Base-by-base conservation (phyloP, 2,888 invertebrate genomes). In the Cerastoderma edule region DNA sequence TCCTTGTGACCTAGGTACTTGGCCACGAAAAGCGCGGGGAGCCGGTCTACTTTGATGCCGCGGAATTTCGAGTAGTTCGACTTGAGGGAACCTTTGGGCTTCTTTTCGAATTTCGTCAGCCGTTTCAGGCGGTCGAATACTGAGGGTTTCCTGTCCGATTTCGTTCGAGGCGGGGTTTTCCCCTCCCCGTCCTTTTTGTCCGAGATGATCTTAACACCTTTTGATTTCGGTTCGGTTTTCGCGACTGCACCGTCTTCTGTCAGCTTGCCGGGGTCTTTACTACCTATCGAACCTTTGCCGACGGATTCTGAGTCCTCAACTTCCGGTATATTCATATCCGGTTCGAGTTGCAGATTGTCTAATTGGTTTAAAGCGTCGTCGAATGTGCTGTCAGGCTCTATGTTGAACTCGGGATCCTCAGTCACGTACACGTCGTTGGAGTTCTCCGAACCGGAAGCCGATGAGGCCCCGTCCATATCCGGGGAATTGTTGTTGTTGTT, bases 1-100 rank as follows among this genome's bases (percentile, higher is more conserved):
- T 88, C 85, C 64, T 79, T 82, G 60, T 86, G 87, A 5, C 93
- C 93, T 28, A 92, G 80, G 81, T 92, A 92, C 76, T 93, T 93
- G 46, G 87, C 89, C n/a, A 92, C 87, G 80, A 92, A 92, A 24
- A 88, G 75, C 78, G 92, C 92, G n/a, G 93, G 93, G 13, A 93
- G 83, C 24, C 83, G 74, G 57, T 91, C 91, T 16, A 92, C 87
- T 54, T 85, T 86, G 5, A 91, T 85, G 4, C 84, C 86, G 19
- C 84, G 73, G 27, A 90, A 87, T 75, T 88, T 87, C 3, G 88
- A 87, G 16, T 79, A 64, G 67, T 81, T 78, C 27, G 69, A 46
- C n/a, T 73, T 68, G 28, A 66, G 39, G 16, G 70, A 27, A 19
- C 64, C 71, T 67, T 83, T 85, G 33, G 79, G 71, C 54, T 70